Percentiles rank a stretch among this genome's conserved stretches.
Conservation (phyloP, 2,888 invertebrate species). For the Lysandra bellargus region DNA sequence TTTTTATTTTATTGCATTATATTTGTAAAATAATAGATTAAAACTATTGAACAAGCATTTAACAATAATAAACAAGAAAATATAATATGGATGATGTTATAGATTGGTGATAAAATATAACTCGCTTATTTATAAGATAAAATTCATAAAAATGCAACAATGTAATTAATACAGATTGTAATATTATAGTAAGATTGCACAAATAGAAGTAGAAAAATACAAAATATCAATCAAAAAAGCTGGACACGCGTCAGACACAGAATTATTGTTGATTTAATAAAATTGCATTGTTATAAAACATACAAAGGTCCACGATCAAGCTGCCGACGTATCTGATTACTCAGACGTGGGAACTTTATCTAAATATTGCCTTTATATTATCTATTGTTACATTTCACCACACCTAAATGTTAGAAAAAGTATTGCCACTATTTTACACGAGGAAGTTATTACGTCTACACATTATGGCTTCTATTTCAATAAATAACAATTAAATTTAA, state of each 20-base stretch:
- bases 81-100: neutral
- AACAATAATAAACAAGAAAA: conserved; percentile 4
- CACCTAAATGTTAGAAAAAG: conserved; percentile 76
- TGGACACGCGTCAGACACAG: conserved; percentile 75
- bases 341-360: conserved; percentile 41
- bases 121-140: neutral
- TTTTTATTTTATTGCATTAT: neutral
- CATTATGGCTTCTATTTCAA: conserved; percentile 61
- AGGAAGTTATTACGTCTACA: conserved; percentile 70
- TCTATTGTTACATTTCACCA: conserved; percentile 69
- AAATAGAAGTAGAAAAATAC: conserved; percentile 7
- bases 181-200: neutral
- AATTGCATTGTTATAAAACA: conserved; percentile 71
- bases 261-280: conserved; percentile 51
- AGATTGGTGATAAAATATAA: neutral
- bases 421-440: conserved; percentile 76
- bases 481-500: conserved; percentile 62
- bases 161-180: neutral
- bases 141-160: conserved; percentile 6
- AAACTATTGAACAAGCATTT: neutral
- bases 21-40: neutral
- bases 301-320: conserved; percentile 57
- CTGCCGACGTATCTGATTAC: conserved; percentile 32
- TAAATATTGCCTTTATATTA: conserved; percentile 71
- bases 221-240: conserved; percentile 43